Base-by-base conservation (phyloP, 2,888 invertebrate species). In the Petrolisthes manimaculis region DNA sequence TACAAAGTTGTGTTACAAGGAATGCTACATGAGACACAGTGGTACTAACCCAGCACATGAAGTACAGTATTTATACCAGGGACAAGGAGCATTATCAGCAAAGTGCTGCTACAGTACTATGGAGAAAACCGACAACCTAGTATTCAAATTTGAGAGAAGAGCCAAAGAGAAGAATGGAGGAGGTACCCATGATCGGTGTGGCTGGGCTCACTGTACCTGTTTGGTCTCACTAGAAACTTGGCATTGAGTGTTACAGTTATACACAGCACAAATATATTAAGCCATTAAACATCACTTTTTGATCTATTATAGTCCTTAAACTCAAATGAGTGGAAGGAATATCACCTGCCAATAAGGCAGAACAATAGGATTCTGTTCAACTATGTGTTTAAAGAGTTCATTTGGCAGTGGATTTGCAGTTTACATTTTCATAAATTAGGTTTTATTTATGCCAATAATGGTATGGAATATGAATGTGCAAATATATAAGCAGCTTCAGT, bases 131-230 rank as follows among this genome's bases (percentile, higher is more conserved):
- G 82, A 81, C 82, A 82, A 71, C 82, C 71, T 82, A 86, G 74
- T 82, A 84, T 88, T 67, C 75, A 81, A 77, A 84, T 81, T 75
- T 84, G 54, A 78, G 84, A 88, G 80, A 80, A 75, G 84, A 84
- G 84, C 54, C 78, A 84, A 55, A 37, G 78, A 84, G 81, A 84
- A 84, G 80, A 67, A 37, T 74, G 80, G 77, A 84, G 88, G 75
- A 78, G 78, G 69, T 80, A 84, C 67, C 75, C 75, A 84, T 88
- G 87, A 87, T 67, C 79, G 69, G 84, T 84, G 88, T 88, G 88
- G 88, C 88, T 88, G 88, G 84, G 88, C 88, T 80, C 87, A 80
- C 84, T 88, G 84, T 77, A 84, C 56, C n/a, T 37, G 21, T n/a
- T 37, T 37, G 21, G 24, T 78, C 37, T n/a, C 78, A 54, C 69